Conservation (phyloP, 2,888 invertebrate genomes). For the Cotesia congregata region DNA sequence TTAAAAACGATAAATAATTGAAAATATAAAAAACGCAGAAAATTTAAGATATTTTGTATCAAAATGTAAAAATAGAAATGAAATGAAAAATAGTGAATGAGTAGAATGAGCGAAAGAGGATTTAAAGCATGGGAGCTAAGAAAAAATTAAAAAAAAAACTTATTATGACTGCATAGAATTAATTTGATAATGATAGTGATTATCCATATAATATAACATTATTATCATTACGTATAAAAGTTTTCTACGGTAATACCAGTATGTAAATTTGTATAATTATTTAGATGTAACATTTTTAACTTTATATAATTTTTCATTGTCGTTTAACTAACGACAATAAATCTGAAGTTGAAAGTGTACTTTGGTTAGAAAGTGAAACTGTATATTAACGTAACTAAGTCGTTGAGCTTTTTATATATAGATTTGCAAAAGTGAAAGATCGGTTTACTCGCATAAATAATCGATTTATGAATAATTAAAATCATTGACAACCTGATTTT, state of each 20-base stretch:
- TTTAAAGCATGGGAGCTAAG: too few species aligned
- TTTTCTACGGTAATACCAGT: background rate
- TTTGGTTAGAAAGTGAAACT: conserved; percentile 62
- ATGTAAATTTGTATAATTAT: conserved; percentile 14
- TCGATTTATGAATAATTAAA: background rate
- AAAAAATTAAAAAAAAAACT: background rate
- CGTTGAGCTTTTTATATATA: background rate
- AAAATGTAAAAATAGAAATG: too few species aligned
- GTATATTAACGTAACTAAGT: conserved; percentile 29
- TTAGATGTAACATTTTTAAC: background rate
- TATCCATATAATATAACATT: background rate
- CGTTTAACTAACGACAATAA: conserved; percentile 36
- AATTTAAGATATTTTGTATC: background rate
- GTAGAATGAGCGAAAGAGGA: too few species aligned
- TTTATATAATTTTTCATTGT: conserved; percentile 25
- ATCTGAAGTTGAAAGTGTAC: conserved; percentile 62
- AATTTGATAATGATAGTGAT: background rate
- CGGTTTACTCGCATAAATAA: background rate
- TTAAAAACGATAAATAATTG: background rate
- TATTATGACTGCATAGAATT: background rate
- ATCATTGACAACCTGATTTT: background rate
- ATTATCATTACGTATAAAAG: background rate
- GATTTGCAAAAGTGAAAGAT: conserved; percentile 13
- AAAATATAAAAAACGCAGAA: background rate
- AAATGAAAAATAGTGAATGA: too few species aligned